Conservation (phyloP, 2,113 vertebrate genomes). For the Cephalopterus ornatus region DNA sequence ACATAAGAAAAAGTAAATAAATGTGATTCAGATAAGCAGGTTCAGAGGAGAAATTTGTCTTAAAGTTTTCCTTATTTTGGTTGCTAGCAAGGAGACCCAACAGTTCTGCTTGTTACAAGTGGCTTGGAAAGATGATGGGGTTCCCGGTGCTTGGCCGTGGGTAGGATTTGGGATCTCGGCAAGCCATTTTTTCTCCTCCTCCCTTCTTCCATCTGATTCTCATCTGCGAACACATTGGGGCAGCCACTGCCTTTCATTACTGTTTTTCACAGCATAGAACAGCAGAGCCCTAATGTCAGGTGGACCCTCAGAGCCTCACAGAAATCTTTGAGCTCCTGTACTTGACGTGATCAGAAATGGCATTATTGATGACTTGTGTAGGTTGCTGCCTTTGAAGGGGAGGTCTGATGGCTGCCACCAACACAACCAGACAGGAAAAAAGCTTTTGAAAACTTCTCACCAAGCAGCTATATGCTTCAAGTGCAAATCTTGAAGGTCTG, state of each 20-base stretch:
- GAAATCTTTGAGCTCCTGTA: too few relatives aligned
- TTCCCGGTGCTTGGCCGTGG: fast-evolving
- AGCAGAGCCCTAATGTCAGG: neutral
- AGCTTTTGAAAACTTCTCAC: neutral
- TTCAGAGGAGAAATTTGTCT: neutral
- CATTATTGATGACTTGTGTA: fast-evolving
- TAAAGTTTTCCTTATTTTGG: neutral
- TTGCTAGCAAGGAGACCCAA: neutral
- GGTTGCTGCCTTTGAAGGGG: neutral
- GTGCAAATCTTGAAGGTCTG: neutral
- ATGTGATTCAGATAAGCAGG: neutral
- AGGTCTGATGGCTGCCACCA: neutral
- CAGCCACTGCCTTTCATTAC: fast-evolving
- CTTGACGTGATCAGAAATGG: neutral
- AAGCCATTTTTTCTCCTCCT: neutral
- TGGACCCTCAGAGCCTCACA: neutral
- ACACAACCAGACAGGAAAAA: neutral
- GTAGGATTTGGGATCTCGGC: neutral
- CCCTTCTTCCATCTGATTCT: neutral
- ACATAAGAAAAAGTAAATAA: neutral
- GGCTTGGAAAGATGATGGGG: neutral
- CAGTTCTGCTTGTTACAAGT: neutral
- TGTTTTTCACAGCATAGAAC: neutral
- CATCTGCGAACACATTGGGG: fast-evolving
- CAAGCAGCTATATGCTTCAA: neutral